A percentile compares a stretch with the other conserved stretches of the same genome.
Conservation (phyloP, 1,140 invertebrate genomes). For the Ditylenchus dipsaci region DNA sequence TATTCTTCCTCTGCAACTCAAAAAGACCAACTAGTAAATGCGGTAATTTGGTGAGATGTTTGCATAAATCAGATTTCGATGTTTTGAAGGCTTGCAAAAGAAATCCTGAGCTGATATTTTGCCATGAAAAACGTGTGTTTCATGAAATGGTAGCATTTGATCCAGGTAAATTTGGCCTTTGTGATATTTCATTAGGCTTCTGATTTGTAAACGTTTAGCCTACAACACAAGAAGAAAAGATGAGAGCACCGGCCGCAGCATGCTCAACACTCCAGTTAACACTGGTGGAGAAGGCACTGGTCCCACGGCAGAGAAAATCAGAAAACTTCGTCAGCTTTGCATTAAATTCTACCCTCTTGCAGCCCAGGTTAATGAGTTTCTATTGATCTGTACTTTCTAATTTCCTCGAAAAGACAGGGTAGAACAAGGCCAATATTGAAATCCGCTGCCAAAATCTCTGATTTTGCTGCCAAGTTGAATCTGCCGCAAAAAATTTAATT, state of each 20-base stretch:
- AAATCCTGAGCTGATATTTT: conserved; percentile 14
- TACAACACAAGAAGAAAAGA: too few relatives aligned
- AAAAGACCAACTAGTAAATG: not conserved
- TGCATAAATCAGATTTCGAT: not conserved
- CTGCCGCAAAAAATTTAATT: too few relatives aligned
- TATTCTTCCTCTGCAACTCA: too few relatives aligned
- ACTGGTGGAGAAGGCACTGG: too few relatives aligned
- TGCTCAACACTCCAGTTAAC: not conserved
- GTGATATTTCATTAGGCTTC: too few relatives aligned
- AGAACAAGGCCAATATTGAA: too few relatives aligned
- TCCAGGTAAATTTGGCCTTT: not conserved
- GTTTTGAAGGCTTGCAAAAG: conserved; percentile 10
- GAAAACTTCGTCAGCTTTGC: conserved; percentile 4
- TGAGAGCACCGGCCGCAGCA: too few relatives aligned
- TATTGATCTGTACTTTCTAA: not conserved
- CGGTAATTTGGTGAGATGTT: not conserved
- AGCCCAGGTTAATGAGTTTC: conserved; percentile 1
- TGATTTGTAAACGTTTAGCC: too few relatives aligned
- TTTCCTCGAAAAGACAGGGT: not conserved
- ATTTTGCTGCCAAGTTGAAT: too few relatives aligned
- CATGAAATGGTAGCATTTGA: not conserved
- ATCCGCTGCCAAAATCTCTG: too few relatives aligned
- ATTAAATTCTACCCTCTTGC: conserved; percentile 11
- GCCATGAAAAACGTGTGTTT: not conserved
- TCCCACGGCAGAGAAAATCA: not conserved